Conservation (phyloP, 2,888 invertebrate species). For the Drosophila pseudotalamancana region DNA sequence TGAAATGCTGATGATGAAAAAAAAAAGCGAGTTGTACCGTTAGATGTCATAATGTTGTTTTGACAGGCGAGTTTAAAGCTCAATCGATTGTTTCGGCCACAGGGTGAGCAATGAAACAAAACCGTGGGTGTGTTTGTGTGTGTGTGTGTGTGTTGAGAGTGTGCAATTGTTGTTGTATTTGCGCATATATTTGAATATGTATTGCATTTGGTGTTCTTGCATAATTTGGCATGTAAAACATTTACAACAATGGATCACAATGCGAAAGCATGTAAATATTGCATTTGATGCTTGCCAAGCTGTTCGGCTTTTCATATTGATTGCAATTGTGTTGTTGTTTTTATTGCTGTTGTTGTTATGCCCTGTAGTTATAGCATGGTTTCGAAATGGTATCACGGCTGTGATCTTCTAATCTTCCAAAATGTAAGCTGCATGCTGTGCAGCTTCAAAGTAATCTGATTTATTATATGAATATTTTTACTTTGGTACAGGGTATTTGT, state of each 20-base stretch:
- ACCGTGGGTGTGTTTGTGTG: conserved; percentile 12
- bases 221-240: conserved; percentile 80
- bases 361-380: not conserved
- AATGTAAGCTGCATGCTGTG: too few species aligned
- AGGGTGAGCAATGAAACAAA: conserved; percentile 22
- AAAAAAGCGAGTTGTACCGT: conserved; percentile 15
- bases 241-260: conserved; percentile 68
- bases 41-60: conserved; percentile 74
- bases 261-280: conserved; percentile 67
- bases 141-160: conserved; percentile 5
- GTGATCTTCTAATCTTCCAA: too few species aligned
- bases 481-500: not conserved
- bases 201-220: conserved; percentile 72
- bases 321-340: conserved; percentile 47
- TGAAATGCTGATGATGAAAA: not conserved
- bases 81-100: conserved; percentile 65
- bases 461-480: not conserved
- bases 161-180: conserved; percentile 5
- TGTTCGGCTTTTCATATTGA: conserved; percentile 76
- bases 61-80: conserved; percentile 66
- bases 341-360: conserved; percentile 16
- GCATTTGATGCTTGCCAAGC: conserved; percentile 64
- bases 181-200: conserved; percentile 73
- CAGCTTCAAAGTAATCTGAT: too few species aligned
- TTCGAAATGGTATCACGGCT: too few species aligned